These are phyloP conservation scores for Smittia aterrima DNA, from an alignment of 2,888 invertebrate genomes.

Conservation along the genomic window DNA sequence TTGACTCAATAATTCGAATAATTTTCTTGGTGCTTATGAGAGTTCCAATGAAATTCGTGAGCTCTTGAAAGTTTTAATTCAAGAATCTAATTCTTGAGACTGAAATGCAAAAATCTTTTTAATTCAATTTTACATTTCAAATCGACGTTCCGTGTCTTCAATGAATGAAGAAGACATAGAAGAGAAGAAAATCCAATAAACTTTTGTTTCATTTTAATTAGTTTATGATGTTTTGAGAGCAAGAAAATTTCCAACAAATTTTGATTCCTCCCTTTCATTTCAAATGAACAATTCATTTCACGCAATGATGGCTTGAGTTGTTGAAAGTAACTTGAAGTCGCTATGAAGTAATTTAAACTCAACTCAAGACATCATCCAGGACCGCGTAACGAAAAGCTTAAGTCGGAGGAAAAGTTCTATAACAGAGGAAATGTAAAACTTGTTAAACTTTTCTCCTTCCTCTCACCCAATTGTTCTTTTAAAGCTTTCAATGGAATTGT, in stretches of 20 bases:
- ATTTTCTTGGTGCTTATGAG: not conserved
- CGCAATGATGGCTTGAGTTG: not conserved
- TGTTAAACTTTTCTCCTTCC: conserved; percentile 6
- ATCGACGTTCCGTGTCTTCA: not conserved
- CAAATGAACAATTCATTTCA: not conserved
- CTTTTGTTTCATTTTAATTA: conserved; percentile 29
- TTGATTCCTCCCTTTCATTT: not conserved
- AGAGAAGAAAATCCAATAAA: conserved; percentile 26
- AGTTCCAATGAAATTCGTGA: not conserved
- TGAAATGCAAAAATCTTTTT: not conserved
- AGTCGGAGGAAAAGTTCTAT: conserved; percentile 15
- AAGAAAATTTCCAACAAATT: not conserved
- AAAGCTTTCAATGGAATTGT: conserved; percentile 17
- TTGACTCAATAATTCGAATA: not conserved
- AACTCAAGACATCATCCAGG: not conserved
- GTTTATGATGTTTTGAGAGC: conserved; percentile 32
- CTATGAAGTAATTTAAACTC: not conserved
- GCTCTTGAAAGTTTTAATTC: conserved; percentile 22
- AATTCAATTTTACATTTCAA: conserved; percentile 21
- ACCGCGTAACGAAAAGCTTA: conserved; percentile 21
- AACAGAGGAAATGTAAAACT: conserved; percentile 31
- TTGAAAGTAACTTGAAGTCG: not conserved
- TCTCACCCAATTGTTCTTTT: conserved; percentile 10
- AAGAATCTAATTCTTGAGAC: conserved; percentile 15
- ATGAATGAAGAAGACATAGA: conserved; percentile 5